Percentiles rank a stretch among this genome's conserved stretches.
phyloP scores from a whole-genome alignment of 2,888 invertebrate species.

The Xestia ashworthii region DNA sequence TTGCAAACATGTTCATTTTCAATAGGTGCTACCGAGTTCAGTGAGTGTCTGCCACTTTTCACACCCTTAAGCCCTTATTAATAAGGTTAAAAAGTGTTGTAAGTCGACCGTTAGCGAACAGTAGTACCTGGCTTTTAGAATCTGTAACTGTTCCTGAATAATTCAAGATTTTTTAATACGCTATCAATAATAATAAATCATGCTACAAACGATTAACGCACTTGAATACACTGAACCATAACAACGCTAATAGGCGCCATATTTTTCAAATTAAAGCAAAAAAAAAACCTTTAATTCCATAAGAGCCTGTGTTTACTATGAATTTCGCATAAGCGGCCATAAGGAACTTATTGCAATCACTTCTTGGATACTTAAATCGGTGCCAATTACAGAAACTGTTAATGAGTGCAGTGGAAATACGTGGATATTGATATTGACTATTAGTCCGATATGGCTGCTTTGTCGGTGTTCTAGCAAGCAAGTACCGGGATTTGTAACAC shows the following conservation, averaged over 20 bases:
- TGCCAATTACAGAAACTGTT: conserved; percentile 69
- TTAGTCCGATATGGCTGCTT: background rate
- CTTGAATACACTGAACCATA: conserved; percentile 11
- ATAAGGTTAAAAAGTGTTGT: too few relatives aligned
- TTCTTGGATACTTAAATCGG: conserved; percentile 61
- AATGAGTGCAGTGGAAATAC: conserved; percentile 52
- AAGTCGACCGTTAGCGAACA: too few relatives aligned
- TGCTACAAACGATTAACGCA: background rate
- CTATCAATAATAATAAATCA: conserved; percentile 7
- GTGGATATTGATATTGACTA: conserved; percentile 44
- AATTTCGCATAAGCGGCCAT: conserved; percentile 47
- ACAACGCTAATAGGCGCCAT: background rate
- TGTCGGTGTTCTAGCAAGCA: conserved; percentile 11
- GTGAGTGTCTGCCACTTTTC: too few relatives aligned
- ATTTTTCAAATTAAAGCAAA: background rate
- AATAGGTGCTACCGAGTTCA: too few relatives aligned
- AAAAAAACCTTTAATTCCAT: conserved; percentile 6
- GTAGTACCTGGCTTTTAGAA: background rate
- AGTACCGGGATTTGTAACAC: background rate
- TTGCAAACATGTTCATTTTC: background rate
- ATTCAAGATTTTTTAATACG: background rate
- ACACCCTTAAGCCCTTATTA: too few relatives aligned
- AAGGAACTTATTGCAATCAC: conserved; percentile 68
- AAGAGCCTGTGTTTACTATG: conserved; percentile 10
- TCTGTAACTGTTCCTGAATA: background rate